These are phyloP conservation scores for Pluvianellus socialis DNA, from an alignment of 2,113 vertebrate genomes.

Conservation along the genomic window DNA sequence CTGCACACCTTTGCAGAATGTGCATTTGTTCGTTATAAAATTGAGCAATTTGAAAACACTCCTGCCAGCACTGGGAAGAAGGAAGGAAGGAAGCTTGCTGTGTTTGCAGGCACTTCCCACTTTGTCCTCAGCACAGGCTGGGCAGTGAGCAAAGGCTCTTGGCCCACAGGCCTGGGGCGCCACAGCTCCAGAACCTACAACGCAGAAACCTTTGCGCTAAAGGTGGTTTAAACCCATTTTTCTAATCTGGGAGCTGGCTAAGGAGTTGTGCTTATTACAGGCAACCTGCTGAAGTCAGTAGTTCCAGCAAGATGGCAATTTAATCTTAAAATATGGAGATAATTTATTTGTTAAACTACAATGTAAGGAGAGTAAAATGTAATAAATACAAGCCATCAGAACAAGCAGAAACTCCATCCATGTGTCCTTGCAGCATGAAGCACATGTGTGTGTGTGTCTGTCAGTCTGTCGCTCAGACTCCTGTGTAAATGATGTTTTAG, in stretches of 20 bases:
- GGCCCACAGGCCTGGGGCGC: not conserved
- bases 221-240: not conserved
- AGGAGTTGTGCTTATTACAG: not conserved
- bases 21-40: not conserved
- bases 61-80: not conserved
- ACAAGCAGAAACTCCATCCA: not conserved
- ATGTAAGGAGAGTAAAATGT: not conserved
- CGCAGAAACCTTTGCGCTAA: not conserved
- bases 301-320: not conserved
- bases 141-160: not conserved
- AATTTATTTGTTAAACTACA: not conserved
- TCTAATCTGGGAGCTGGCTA: not conserved
- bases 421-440: accelerated
- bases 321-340: not conserved
- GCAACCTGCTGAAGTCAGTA: not conserved
- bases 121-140: not conserved
- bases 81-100: not conserved
- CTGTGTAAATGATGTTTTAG: not conserved
- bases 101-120: not conserved
- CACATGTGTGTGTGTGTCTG: not conserved
- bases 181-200: not conserved
- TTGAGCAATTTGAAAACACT: not conserved
- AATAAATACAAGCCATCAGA: not conserved
- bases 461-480: not conserved
- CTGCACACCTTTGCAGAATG: not conserved